A percentile compares a stretch with the other conserved stretches of the same genome.
Evolutionary conservation across 2,113 vertebrate species (phyloP).

Genomic region (Colossoma macropomum): DNA sequence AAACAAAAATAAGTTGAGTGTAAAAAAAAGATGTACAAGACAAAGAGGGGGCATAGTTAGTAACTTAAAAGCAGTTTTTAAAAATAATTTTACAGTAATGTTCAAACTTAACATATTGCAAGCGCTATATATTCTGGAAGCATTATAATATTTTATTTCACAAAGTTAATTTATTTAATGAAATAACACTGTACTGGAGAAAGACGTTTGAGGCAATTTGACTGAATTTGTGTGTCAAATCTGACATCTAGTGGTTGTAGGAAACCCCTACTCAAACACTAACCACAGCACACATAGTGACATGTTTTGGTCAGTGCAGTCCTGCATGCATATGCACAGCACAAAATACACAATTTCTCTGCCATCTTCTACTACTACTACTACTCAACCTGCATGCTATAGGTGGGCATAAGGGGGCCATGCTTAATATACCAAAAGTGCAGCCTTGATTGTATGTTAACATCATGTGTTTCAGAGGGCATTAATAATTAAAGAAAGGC

Average conservation of each 20-base stretch:
- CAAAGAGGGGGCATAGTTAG: neutral
- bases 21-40: neutral
- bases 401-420: no score
- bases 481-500: no score
- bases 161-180: neutral
- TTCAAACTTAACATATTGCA: no score
- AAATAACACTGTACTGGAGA: neutral
- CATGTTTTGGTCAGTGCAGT: neutral
- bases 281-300: neutral
- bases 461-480: no score
- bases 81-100: no score
- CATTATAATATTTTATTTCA: neutral
- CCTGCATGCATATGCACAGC: neutral
- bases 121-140: no score
- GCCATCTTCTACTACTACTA: no score
- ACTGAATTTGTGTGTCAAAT: slow-evolving; percentile 20
- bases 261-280: neutral
- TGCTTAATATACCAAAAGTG: no score
- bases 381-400: no score
- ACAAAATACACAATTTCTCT: no score
- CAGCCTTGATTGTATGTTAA: no score
- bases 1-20: neutral
- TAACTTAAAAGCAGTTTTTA: neutral
- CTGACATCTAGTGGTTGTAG: slow-evolving; percentile 49
- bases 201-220: neutral